phyloP scores from a whole-genome alignment of 2,797 vertebrate species.

The Sebastes elongatus region DNA sequence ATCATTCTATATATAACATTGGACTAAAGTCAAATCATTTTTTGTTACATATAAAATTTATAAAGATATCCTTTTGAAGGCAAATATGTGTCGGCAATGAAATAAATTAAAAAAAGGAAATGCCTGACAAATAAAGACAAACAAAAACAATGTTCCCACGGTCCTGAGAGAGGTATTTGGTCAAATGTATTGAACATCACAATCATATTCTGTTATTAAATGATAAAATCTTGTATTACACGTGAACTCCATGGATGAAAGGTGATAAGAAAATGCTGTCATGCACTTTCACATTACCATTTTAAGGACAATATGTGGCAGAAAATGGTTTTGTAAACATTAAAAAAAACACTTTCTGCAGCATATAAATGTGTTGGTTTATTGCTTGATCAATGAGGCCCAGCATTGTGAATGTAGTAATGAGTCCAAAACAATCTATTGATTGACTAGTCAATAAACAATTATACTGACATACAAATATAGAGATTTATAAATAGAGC shows the following conservation, averaged over 20 bases:
- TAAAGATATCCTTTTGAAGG: conserved; percentile 71
- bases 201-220: conserved; percentile 44
- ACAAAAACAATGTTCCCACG: conserved; percentile 23
- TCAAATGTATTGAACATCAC: conserved; percentile 51
- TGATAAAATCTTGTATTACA: conserved; percentile 19
- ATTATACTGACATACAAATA: conserved; percentile 64
- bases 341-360: conserved; percentile 5
- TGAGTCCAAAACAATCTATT: conserved; percentile 49
- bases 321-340: conserved; percentile 11
- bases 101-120: conserved; percentile 19
- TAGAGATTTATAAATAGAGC: conserved; percentile 56
- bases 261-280: conserved; percentile 1
- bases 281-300: conserved; percentile 24
- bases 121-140: background rate
- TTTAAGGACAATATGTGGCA: conserved; percentile 18
- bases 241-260: background rate
- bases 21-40: conserved; percentile 85
- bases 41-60: conserved; percentile 68
- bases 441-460: conserved; percentile 55
- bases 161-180: conserved; percentile 78
- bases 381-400: conserved; percentile 68
- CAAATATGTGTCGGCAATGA: conserved; percentile 53
- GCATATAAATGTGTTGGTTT: conserved; percentile 46
- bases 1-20: conserved; percentile 76
- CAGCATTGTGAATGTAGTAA: conserved; percentile 33